These are phyloP conservation scores for Perithous albicinctus DNA, from an alignment of 2,888 invertebrate species.

Conservation along the genomic window DNA sequence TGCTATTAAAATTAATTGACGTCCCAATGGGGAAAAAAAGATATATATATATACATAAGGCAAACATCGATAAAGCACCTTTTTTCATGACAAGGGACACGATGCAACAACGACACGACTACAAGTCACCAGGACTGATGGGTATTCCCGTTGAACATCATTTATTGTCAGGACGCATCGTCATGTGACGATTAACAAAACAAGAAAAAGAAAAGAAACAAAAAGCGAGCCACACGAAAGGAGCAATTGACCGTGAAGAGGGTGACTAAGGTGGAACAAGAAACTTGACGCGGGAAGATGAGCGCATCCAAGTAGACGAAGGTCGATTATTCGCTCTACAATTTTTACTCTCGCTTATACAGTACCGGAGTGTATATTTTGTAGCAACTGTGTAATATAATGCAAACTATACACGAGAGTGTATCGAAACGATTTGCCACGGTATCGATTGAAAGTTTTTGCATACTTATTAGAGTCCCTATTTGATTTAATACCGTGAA, in stretches of 20 bases:
- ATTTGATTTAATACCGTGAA: neutral
- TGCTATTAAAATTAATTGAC: slow-evolving; percentile 53
- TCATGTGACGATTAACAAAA: slow-evolving; percentile 4
- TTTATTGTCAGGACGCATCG: slow-evolving; percentile 29
- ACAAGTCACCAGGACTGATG: slow-evolving; percentile 29
- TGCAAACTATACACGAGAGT: neutral
- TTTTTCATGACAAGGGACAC: slow-evolving; percentile 2
- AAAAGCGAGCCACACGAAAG: slow-evolving; percentile 13
- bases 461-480: neutral
- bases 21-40: neutral
- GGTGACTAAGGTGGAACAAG: slow-evolving; percentile 34
- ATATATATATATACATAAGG: neutral
- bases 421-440: slow-evolving; percentile 11
- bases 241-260: slow-evolving; percentile 37
- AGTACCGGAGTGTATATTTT: neutral
- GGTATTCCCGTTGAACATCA: slow-evolving; percentile 21
- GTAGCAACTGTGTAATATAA: neutral
- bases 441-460: slow-evolving; percentile 13
- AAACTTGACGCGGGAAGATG: slow-evolving; percentile 15
- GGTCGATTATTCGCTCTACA: slow-evolving; percentile 38
- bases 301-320: slow-evolving; percentile 22
- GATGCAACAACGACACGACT: slow-evolving; percentile 11
- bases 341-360: slow-evolving; percentile 21
- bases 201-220: neutral
- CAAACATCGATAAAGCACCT: slow-evolving; percentile 11